Percentiles rank a stretch among this genome's conserved stretches.
phyloP scores from a whole-genome alignment of 2,888 invertebrate species.

The Machimus atricapillus region DNA sequence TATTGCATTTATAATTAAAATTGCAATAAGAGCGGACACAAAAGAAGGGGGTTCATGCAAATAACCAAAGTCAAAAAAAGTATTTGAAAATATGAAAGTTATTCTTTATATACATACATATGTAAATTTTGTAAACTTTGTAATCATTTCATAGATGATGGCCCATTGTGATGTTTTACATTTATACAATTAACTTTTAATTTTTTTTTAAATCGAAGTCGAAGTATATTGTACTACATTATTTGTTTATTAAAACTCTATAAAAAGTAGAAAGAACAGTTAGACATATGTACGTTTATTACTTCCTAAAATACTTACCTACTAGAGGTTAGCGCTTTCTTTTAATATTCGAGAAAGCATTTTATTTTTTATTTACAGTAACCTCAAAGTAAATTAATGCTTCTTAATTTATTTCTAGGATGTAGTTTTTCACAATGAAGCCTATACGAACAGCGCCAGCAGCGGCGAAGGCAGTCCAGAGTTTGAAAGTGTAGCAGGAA shows the following conservation, averaged over 20 bases:
- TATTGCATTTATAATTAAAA: no score
- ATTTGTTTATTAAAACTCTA: background rate
- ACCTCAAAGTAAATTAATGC: background rate
- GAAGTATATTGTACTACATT: background rate
- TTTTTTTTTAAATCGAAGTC: no score
- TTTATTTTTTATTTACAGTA: background rate
- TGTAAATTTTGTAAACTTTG: no score
- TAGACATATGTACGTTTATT: background rate
- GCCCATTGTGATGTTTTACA: no score
- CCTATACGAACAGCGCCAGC: conserved; percentile 76
- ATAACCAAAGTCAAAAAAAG: no score
- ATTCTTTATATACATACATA: no score
- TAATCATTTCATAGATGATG: no score
- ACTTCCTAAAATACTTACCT: background rate
- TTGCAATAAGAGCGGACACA: no score
- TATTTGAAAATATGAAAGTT: no score
- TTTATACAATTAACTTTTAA: no score
- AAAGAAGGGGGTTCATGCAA: no score
- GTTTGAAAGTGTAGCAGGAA: conserved; percentile 54
- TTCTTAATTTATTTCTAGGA: conserved; percentile 64
- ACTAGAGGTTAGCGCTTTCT: background rate
- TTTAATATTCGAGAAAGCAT: background rate
- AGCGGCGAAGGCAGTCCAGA: conserved; percentile 71
- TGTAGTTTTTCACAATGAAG: conserved; percentile 80
- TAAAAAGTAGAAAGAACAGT: background rate